Conservation (phyloP, 1,140 invertebrate species). For the Galendromus occidentalis region DNA sequence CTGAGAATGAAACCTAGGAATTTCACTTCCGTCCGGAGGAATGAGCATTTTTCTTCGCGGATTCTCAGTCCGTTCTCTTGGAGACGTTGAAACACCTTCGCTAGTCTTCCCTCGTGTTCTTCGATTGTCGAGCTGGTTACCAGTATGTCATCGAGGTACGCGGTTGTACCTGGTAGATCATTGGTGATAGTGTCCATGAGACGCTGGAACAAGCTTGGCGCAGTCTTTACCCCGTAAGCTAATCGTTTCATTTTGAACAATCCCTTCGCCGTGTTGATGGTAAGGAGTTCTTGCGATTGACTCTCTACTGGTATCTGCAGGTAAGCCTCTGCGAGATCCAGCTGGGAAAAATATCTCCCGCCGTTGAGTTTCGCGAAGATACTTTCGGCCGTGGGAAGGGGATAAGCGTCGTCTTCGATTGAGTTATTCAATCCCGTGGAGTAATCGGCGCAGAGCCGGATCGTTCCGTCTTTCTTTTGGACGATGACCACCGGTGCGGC, state of each 20-base stretch:
- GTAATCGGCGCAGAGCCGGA: neutral
- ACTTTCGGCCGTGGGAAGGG: neutral
- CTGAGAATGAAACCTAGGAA: too few species aligned
- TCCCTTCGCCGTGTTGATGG: neutral
- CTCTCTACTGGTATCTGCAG: neutral
- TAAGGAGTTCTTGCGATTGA: neutral
- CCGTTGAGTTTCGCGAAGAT: neutral
- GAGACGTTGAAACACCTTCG: too few species aligned
- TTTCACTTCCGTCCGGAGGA: too few species aligned
- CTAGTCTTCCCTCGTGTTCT: too few species aligned
- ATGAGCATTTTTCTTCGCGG: too few species aligned
- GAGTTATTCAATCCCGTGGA: neutral
- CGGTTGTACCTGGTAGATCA: too few species aligned
- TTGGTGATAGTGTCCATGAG: too few species aligned
- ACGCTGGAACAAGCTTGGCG: too few species aligned
- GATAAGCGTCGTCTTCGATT: neutral
- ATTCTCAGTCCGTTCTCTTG: too few species aligned
- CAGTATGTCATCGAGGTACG: too few species aligned
- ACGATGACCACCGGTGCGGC: neutral
- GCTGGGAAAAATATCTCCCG: neutral
- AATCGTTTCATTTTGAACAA: neutral
- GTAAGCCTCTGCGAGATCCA: neutral
- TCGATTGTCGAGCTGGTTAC: too few species aligned
- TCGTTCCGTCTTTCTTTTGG: neutral
- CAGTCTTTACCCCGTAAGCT: too few species aligned